These are phyloP conservation scores for Genyomyrus donnyi DNA, from an alignment of 2,113 vertebrate species.

Conservation along the genomic window DNA sequence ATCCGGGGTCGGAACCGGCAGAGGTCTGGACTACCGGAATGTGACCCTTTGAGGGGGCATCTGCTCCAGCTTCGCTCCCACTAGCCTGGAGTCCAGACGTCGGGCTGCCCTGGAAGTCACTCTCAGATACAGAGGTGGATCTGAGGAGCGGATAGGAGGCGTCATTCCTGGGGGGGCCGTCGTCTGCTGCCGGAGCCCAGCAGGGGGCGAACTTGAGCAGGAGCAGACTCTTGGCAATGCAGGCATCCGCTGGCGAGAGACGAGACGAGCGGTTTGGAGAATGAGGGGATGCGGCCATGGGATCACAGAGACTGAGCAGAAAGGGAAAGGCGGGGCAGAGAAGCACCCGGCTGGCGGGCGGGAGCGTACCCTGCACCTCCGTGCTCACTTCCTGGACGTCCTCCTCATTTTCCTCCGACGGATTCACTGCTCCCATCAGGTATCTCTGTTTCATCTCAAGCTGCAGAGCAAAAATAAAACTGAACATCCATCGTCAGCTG, in stretches of 20 bases:
- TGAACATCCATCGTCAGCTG: background rate
- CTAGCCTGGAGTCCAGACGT: background rate
- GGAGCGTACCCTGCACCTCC: conserved; percentile 74
- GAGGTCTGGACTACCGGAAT: conserved; percentile 22
- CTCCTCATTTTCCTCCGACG: conserved; percentile 61
- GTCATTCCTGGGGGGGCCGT: conserved; percentile 38
- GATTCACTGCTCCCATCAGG: conserved; percentile 62
- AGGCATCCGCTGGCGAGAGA: conserved; percentile 70
- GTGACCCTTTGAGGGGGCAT: background rate
- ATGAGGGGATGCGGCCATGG: background rate
- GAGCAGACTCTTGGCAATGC: conserved; percentile 84
- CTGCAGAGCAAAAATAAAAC: conserved; percentile 52
- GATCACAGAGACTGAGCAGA: background rate
- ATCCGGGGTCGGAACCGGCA: conserved; percentile 31
- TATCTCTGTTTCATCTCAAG: conserved; percentile 95
- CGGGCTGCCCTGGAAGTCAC: conserved; percentile 69
- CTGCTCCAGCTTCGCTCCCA: conserved; percentile 17
- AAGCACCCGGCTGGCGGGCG: background rate
- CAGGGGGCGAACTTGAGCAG: conserved; percentile 72
- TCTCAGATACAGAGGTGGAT: conserved; percentile 57
- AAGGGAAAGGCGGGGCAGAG: background rate
- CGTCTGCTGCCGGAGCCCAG: conserved; percentile 42
- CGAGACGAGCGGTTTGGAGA: background rate
- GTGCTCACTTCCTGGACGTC: conserved; percentile 69
- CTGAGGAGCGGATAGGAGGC: conserved; percentile 32